phyloP scores from a whole-genome alignment of 2,797 vertebrate genomes.

The Gallinago stenura region DNA sequence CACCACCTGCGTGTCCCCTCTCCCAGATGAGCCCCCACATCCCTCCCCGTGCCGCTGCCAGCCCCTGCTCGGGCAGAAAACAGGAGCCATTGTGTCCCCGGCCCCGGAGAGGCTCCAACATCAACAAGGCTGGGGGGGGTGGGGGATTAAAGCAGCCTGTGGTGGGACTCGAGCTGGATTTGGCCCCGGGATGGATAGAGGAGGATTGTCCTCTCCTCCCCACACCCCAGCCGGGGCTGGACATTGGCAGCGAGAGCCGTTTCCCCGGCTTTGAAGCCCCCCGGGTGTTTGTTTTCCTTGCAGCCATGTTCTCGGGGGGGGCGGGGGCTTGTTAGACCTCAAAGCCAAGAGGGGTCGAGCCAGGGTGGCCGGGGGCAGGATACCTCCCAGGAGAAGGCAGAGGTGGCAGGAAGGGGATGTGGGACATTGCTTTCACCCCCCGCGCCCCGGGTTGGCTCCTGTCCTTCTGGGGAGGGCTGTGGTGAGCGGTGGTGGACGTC shows the following conservation, averaged over 20 bases:
- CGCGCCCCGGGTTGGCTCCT: not conserved
- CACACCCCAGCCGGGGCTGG: fast-evolving
- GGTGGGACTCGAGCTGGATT: not conserved
- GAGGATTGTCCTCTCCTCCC: conserved; percentile 16
- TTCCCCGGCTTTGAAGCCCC: conserved; percentile 33
- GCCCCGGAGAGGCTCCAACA: conserved; percentile 18
- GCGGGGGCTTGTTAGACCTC: not conserved
- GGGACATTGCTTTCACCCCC: fast-evolving
- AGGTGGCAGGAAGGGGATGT: not conserved
- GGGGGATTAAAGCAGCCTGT: not conserved
- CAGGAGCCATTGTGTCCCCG: conserved; percentile 23
- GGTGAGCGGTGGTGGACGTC: not conserved
- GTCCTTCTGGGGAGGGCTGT: not conserved
- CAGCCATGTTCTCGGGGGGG: not conserved
- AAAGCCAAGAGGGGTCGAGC: not conserved
- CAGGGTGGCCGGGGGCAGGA: not conserved
- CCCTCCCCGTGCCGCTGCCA: fast-evolving
- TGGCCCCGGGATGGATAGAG: not conserved
- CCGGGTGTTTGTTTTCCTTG: conserved; percentile 42
- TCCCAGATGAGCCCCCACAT: fast-evolving
- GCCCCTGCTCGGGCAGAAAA: conserved; percentile 11
- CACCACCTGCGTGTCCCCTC: not conserved
- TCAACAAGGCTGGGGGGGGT: conserved; percentile 15
- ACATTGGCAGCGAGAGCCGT: not conserved
- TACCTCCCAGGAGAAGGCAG: not conserved